These are phyloP conservation scores for Pogona vitticeps DNA, from an alignment of 2,113 vertebrate species.

Conservation along the genomic window DNA sequence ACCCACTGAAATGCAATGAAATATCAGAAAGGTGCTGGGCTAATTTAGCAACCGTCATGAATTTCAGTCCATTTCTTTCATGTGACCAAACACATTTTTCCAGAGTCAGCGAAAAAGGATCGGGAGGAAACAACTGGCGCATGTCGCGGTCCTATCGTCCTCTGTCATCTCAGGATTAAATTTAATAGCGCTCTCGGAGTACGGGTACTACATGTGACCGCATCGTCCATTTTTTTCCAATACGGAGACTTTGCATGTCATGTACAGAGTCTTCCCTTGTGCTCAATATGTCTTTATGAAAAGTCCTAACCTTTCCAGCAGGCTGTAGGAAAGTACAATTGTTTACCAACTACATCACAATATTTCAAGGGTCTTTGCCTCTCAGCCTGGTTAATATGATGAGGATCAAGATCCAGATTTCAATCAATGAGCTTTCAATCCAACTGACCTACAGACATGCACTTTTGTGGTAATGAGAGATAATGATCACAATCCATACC, in stretches of 20 bases:
- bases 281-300: accelerated
- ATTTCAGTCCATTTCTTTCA: accelerated
- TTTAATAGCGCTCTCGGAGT: conserved; percentile 20
- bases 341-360: not conserved
- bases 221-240: not conserved
- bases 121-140: conserved; percentile 13
- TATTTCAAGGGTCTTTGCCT: not conserved
- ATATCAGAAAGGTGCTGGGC: accelerated
- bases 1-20: conserved; percentile 21
- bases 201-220: not conserved
- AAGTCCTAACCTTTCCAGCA: not conserved
- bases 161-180: conserved; percentile 24
- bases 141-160: not conserved
- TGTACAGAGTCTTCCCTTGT: not conserved
- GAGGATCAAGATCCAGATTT: not conserved
- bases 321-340: not conserved
- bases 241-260: not conserved
- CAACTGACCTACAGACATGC: not conserved
- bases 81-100: conserved; percentile 1
- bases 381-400: not conserved
- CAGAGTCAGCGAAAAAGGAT: conserved; percentile 18
- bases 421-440: not conserved
- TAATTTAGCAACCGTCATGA: not conserved
- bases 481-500: not conserved
- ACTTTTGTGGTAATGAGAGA: not conserved